These are phyloP conservation scores for Philereme transversata DNA, from an alignment of 2,888 invertebrate species.

Conservation along the genomic window DNA sequence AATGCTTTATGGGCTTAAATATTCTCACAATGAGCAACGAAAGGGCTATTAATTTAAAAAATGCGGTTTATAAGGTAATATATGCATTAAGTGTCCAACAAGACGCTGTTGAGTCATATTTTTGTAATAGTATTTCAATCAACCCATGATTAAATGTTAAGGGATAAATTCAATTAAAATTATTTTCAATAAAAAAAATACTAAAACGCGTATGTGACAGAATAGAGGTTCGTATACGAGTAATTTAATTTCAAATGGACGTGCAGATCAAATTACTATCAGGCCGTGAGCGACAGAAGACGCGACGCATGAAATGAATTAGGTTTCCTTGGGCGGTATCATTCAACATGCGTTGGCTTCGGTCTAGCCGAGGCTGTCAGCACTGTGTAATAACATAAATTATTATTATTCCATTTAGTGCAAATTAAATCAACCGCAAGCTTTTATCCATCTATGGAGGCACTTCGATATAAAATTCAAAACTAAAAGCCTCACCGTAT, in stretches of 20 bases:
- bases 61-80: background rate
- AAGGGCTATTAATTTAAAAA: background rate
- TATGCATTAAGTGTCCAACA: conserved; percentile 19
- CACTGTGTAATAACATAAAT: conserved; percentile 50
- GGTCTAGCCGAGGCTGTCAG: conserved; percentile 41
- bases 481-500: conserved; percentile 2
- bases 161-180: conserved; percentile 10
- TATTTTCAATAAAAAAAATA: conserved; percentile 11
- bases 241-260: conserved; percentile 69
- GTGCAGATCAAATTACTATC: conserved; percentile 65
- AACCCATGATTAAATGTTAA: conserved; percentile 6
- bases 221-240: conserved; percentile 45
- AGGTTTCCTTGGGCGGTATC: conserved; percentile 59
- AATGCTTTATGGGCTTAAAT: conserved; percentile 6
- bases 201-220: conserved; percentile 30
- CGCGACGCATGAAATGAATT: conserved; percentile 66
- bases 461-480: conserved; percentile 11
- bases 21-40: background rate
- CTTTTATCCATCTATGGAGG: conserved; percentile 13
- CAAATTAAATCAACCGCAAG: conserved; percentile 45
- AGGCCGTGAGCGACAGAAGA: conserved; percentile 62
- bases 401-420: conserved; percentile 47
- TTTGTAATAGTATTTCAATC: conserved; percentile 1
- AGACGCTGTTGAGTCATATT: conserved; percentile 1
- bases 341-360: conserved; percentile 50